Evolutionary conservation across 1,140 invertebrate species (phyloP), one percentile per base, ranked within the genome.

Genomic region (Drosophila melanogaster): DNA sequence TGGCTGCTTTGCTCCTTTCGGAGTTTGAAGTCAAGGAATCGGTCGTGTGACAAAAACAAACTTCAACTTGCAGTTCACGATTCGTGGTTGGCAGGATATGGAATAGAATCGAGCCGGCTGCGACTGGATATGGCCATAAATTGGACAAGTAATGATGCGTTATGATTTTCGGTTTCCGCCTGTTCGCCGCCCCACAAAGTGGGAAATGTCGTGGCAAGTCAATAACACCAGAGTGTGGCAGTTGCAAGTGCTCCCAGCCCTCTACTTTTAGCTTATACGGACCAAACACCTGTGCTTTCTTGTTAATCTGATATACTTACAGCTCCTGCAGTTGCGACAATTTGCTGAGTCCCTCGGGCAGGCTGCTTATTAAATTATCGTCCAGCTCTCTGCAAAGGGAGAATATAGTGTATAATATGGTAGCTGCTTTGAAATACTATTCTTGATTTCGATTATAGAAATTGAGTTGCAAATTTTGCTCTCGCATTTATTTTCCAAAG

Each of bases 351-450:
- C 95, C 95, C 44, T 91, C 85, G 12, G 96, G 95, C 81, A 96
- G 94, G 64, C 94, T 93, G 51, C 93, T 94, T 77, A 96, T 93
- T 70, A 94, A 92, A 93, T 96, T 96, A 92, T 96, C 95, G 92
- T 96, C 95, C 70, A 96, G 92, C 92, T 96, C 95, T 61, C 95
- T 96, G 91, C 54, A 93, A 94, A 85, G 11, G 41, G 73, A 86
- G 92, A 89, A 50, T 67, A 60, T 59, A 75, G 30, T 8, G 30
- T 30, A 30, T 30, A 30, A 7, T 30, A 26, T 40, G 44, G 44
- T 55, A 64, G 40, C 35, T 57, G 15, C 62, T 55, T 62, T 75
- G 57, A 67, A 79, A 47, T 73, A 61, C 57, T 71, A 54, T 64
- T 71, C 44, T 44, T 53, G 55, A 78, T 67, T 77, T 75, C 67